Base-by-base conservation (phyloP, 1,140 invertebrate species). In the Carcinoscorpius rotundicauda region DNA sequence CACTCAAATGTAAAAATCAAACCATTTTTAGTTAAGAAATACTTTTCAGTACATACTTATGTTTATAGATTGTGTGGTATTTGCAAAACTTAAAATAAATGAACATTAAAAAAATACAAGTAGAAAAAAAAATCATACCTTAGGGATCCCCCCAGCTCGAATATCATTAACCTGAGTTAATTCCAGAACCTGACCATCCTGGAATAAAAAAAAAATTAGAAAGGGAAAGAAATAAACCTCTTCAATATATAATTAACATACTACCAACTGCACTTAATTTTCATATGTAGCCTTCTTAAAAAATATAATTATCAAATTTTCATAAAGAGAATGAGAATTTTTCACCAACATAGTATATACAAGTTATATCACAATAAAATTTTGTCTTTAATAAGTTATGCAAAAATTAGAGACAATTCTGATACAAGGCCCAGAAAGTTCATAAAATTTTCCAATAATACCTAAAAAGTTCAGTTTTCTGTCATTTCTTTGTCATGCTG, bases 161-260 rank as follows among this genome's bases (percentile, higher is more conserved):
- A 97, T 90, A 78, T 98, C 94, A 81, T 92, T 97, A 64, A 98
- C 93, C 86, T 97, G 93, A 76, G 93, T 96, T 71, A 97, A 80
- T 78, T 98, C 94, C 70, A 97, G 86, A 66, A 96, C 92, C 80
- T 97, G 93, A 53, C 93, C 93, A 75, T 97, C 94, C 93, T 97
- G 78, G 59, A 83, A 83, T 11, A 66, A 64, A 66, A 61, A 66
- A 11, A 48, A 58, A 29, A 6, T 53, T 5, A 29, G 29, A 29
- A 29, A 29, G 29, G 29, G 29, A 29, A 29, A 29, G 29, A 29
- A 29, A 29, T 29, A 49, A 64, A 48, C 49, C 8, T 64, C 3
- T 10, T 29, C 0, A 29, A 29, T 29, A 29, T 29, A 29, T 29
- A 29, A 29, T 29, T 29, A 29, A 29, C 29, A 29, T 29, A 29